Evolutionary conservation across 2,113 vertebrate genomes (phyloP).

Genomic region (Mastomys coucha): DNA sequence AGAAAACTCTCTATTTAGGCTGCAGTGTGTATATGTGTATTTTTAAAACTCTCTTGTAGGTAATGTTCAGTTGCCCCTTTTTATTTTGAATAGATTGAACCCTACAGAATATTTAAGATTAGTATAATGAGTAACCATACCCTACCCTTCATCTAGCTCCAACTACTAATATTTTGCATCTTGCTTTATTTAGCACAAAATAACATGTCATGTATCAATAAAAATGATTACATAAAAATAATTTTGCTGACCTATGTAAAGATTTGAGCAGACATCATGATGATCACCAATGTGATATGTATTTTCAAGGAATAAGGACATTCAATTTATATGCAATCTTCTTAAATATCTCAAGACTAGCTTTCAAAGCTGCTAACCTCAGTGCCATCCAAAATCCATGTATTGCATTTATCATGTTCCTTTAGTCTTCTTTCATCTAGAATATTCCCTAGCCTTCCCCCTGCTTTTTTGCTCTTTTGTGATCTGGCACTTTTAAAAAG

Average conservation of each 20-base stretch:
- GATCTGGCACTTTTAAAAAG: background rate
- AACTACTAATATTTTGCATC: slow-evolving; percentile 24
- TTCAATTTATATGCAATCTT: background rate
- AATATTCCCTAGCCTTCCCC: background rate
- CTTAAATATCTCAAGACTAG: background rate
- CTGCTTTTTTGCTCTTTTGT: background rate
- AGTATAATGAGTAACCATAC: background rate
- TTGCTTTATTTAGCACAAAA: background rate
- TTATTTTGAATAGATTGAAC: slow-evolving; percentile 30
- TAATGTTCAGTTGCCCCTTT: background rate
- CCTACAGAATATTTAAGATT: slow-evolving; percentile 14
- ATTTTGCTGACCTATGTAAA: slow-evolving; percentile 40
- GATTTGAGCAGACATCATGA: slow-evolving; percentile 24
- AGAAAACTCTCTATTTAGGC: background rate
- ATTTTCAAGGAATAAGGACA: slow-evolving; percentile 19
- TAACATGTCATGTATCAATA: background rate
- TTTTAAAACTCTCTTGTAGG: slow-evolving; percentile 34
- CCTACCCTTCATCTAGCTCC: background rate
- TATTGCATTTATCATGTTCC: background rate
- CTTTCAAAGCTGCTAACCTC: background rate
- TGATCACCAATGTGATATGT: slow-evolving; percentile 15
- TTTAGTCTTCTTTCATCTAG: background rate
- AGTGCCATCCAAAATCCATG: background rate
- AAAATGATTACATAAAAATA: slow-evolving; percentile 23
- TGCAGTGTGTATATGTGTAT: background rate